Evolutionary conservation across 2,888 invertebrate species (phyloP).

Genomic region (Phyllotreta cruciferae): DNA sequence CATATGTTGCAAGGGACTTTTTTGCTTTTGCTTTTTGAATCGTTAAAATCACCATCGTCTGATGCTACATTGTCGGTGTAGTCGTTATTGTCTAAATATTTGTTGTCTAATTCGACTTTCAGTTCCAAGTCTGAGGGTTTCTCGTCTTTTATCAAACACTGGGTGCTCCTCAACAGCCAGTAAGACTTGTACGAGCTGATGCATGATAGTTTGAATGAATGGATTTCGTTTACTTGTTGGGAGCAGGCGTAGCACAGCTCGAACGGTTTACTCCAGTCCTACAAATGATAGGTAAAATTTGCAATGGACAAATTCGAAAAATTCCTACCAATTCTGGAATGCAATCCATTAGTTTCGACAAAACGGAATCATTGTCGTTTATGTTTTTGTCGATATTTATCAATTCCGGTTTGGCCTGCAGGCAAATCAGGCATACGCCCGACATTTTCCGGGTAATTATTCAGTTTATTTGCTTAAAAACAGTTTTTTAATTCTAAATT

Average conservation of each 20-base stretch:
- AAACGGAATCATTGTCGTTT: constrained; percentile 32
- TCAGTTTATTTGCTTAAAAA: no score
- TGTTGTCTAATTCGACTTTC: constrained; percentile 9
- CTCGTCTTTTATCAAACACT: constrained; percentile 12
- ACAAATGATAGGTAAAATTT: constrained; percentile 16
- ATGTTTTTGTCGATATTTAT: constrained; percentile 41
- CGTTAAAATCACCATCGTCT: constrained; percentile 9
- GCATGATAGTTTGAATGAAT: constrained; percentile 50
- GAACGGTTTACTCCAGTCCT: constrained; percentile 47
- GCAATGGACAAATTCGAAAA: constrained; percentile 10
- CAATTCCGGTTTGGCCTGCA: constrained; percentile 36
- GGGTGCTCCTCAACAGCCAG: constrained; percentile 24
- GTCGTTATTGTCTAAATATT: constrained; percentile 3
- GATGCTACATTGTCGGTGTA: constrained; percentile 8
- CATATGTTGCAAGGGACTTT: constrained; percentile 41
- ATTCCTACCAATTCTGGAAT: constrained; percentile 51
- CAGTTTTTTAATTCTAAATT: background rate
- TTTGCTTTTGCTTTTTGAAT: constrained; percentile 34
- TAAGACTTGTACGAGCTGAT: constrained; percentile 44
- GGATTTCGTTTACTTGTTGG: constrained; percentile 46
- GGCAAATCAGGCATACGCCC: constrained; percentile 42
- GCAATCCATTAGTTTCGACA: constrained; percentile 45
- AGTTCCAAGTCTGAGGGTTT: constrained; percentile 38
- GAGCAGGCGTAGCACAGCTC: constrained; percentile 47
- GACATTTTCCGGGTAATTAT: constrained; percentile 28